phyloP scores from a whole-genome alignment of 2,797 vertebrate species.

The Masticophis lateralis region DNA sequence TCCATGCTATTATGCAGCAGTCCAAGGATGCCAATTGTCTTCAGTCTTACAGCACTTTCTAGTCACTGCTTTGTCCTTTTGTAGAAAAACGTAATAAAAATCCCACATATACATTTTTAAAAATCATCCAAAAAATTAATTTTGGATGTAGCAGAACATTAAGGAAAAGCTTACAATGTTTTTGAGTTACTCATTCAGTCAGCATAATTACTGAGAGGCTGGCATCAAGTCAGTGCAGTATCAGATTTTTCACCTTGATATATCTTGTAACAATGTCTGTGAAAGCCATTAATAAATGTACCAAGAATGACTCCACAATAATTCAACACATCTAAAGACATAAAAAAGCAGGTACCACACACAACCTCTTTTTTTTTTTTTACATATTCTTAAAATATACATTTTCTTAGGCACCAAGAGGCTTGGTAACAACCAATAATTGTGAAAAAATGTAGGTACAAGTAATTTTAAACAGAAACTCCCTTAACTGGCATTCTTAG shows the following conservation, averaged over 20 bases:
- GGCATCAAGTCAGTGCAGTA: background rate
- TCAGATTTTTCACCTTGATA: background rate
- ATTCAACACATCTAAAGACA: background rate
- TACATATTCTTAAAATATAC: background rate
- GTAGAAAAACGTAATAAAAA: background rate
- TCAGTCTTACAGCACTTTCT: background rate
- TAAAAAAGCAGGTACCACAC: background rate
- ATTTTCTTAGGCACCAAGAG: background rate
- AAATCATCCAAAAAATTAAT: background rate
- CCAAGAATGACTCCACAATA: background rate
- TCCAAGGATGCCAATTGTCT: background rate
- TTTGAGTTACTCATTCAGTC: background rate
- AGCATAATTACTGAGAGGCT: background rate
- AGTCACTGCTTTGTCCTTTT: background rate
- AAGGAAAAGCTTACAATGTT: background rate
- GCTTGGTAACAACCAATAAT: background rate
- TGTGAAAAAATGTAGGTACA: background rate
- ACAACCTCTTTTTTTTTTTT: background rate
- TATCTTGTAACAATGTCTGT: background rate
- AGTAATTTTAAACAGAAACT: background rate
- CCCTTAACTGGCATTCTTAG: background rate
- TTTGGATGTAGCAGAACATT: background rate
- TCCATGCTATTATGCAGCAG: background rate
- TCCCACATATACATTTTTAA: background rate
- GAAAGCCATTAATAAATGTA: background rate